Conservation (phyloP, 1,140 invertebrate species). For the Scaptomyza hsui region DNA sequence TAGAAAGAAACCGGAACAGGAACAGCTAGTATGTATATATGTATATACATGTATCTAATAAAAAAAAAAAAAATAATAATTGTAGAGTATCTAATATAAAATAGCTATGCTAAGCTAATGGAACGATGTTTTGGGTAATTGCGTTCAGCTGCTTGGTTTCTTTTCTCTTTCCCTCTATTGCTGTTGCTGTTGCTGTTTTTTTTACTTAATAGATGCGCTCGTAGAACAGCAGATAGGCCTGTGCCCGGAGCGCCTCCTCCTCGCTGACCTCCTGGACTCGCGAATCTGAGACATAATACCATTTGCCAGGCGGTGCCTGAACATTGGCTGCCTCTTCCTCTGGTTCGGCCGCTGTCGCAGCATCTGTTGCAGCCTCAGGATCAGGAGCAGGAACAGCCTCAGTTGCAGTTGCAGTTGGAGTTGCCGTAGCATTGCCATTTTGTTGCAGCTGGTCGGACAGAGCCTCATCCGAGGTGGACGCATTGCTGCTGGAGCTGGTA, state of each 20-base stretch:
- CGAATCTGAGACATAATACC: slow-evolving; percentile 97
- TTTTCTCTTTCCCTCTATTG: too few relatives aligned
- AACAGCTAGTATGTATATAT: too few relatives aligned
- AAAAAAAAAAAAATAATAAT: not conserved
- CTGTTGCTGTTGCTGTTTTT: too few relatives aligned
- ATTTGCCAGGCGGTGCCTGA: slow-evolving; percentile 89
- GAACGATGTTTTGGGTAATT: slow-evolving; percentile 18
- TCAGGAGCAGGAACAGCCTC: too few relatives aligned
- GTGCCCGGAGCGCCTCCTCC: slow-evolving; percentile 91
- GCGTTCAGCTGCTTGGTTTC: not conserved
- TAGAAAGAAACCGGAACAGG: not conserved
- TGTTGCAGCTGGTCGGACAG: slow-evolving; percentile 53
- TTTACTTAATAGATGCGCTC: slow-evolving; percentile 90
- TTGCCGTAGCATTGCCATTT: slow-evolving; percentile 73
- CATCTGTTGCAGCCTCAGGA: too few relatives aligned
- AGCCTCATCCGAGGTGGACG: slow-evolving; percentile 78
- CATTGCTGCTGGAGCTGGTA: slow-evolving; percentile 85
- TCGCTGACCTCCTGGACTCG: slow-evolving; percentile 92
- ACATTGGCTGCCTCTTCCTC: slow-evolving; percentile 80
- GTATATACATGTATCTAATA: not conserved
- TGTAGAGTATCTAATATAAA: not conserved
- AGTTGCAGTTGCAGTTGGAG: slow-evolving; percentile 70
- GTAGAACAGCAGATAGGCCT: slow-evolving; percentile 99
- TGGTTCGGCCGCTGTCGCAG: not conserved
- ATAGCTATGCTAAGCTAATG: slow-evolving; percentile 21